Percentiles rank a stretch among this genome's conserved stretches.
Evolutionary conservation across 23 tunicate genomes (phyloP).

Genomic region (Oikopleura dioica): DNA sequence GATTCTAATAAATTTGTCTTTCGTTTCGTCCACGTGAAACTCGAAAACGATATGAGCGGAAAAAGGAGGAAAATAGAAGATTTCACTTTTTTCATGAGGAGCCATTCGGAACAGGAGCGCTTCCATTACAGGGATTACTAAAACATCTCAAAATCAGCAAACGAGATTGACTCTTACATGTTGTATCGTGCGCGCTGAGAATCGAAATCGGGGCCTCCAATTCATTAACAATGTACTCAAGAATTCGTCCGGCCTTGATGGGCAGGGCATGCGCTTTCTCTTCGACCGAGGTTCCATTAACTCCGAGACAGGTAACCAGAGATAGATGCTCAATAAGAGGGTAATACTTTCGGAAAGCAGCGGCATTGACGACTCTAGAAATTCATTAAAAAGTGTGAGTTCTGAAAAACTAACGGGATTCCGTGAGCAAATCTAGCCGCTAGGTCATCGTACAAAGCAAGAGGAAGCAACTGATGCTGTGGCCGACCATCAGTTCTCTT

Average conservation of each 20-base stretch:
- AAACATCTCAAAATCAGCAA: background rate
- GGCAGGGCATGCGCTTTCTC: background rate
- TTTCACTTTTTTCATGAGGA: background rate
- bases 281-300: background rate
- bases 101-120: background rate
- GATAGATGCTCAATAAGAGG: background rate
- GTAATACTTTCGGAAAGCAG: no score
- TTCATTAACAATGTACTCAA: background rate
- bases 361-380: no score
- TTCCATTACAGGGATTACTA: slow-evolving; percentile 2
- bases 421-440: background rate
- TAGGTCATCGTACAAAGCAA: background rate
- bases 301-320: background rate
- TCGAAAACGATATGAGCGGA: slow-evolving; percentile 3
- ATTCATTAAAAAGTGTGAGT: background rate
- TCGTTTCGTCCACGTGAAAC: background rate
- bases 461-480: background rate
- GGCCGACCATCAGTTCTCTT: background rate
- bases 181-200: background rate
- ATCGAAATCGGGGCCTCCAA: background rate
- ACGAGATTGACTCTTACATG: slow-evolving; percentile 8
- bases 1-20: background rate
- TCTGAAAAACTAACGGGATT: background rate
- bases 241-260: background rate
- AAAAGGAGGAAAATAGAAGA: background rate